phyloP scores from a whole-genome alignment of 2,113 vertebrate genomes.

The Motacilla alba region DNA sequence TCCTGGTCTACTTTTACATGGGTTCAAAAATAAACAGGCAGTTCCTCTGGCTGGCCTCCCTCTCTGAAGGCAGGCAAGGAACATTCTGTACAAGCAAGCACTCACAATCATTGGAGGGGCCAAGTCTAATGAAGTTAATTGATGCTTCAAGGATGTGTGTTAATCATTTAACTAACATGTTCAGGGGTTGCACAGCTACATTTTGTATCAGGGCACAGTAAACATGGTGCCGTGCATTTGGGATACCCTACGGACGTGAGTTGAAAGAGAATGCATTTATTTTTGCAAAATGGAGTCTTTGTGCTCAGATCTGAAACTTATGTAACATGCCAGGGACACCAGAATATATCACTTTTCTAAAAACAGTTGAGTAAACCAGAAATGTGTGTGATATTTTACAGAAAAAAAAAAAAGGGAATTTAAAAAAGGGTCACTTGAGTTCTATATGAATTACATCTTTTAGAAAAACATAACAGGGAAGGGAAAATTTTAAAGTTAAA shows the following conservation, averaged over 20 bases:
- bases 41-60: constrained; percentile 58
- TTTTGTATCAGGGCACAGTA: background rate
- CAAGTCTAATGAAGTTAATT: constrained; percentile 12
- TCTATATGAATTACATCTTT: background rate
- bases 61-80: constrained; percentile 53
- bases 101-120: constrained; percentile 2
- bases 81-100: constrained; percentile 58
- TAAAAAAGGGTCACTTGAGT: background rate
- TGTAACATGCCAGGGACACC: background rate
- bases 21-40: constrained; percentile 69
- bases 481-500: constrained; percentile 7
- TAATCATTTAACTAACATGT: background rate
- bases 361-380: constrained; percentile 27
- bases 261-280: constrained; percentile 36
- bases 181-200: background rate
- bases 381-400: constrained; percentile 13
- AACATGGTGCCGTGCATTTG: background rate
- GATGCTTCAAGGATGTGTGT: background rate
- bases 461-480: background rate
- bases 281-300: constrained; percentile 50
- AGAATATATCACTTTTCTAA: constrained; percentile 33
- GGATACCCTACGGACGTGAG: background rate
- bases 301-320: constrained; percentile 10
- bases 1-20: constrained; percentile 57
- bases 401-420: background rate